phyloP scores from a whole-genome alignment of 1,140 invertebrate species.

The Diorhabda carinulata region DNA sequence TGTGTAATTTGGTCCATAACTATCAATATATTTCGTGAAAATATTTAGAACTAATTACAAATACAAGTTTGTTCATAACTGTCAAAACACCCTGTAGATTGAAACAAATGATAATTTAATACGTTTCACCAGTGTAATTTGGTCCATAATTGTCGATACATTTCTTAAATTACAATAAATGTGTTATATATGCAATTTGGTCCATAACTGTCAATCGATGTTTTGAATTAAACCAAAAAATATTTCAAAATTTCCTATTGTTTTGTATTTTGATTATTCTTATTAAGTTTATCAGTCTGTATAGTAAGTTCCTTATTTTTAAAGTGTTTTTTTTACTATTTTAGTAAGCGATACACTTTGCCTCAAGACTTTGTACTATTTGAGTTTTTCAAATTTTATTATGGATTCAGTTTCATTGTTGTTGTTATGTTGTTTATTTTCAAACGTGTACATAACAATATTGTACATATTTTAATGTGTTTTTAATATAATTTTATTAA shows the following conservation, averaged over 20 bases:
- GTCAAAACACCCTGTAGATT: no score
- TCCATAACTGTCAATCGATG: no score
- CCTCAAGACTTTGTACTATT: slow-evolving; percentile 21
- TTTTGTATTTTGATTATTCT: slow-evolving; percentile 3
- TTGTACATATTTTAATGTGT: slow-evolving; percentile 13
- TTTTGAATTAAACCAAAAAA: no score
- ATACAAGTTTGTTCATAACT: no score
- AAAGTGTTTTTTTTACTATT: background rate
- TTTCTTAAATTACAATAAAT: no score
- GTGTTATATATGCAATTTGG: no score
- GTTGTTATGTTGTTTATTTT: slow-evolving; percentile 22
- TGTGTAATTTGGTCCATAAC: no score
- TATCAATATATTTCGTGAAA: no score
- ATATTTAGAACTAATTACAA: no score
- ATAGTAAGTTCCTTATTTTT: slow-evolving; percentile 13
- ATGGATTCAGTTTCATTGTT: slow-evolving; percentile 16
- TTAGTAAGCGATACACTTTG: background rate
- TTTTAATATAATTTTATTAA: background rate
- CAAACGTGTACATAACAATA: slow-evolving; percentile 13
- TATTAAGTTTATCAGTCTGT: slow-evolving; percentile 4
- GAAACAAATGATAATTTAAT: no score
- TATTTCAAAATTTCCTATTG: background rate
- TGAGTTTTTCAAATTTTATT: slow-evolving; percentile 24
- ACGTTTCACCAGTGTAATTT: no score
- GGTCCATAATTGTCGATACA: no score